These are phyloP conservation scores for Endotricha flammealis DNA, from an alignment of 2,888 invertebrate species.

Conservation along the genomic window DNA sequence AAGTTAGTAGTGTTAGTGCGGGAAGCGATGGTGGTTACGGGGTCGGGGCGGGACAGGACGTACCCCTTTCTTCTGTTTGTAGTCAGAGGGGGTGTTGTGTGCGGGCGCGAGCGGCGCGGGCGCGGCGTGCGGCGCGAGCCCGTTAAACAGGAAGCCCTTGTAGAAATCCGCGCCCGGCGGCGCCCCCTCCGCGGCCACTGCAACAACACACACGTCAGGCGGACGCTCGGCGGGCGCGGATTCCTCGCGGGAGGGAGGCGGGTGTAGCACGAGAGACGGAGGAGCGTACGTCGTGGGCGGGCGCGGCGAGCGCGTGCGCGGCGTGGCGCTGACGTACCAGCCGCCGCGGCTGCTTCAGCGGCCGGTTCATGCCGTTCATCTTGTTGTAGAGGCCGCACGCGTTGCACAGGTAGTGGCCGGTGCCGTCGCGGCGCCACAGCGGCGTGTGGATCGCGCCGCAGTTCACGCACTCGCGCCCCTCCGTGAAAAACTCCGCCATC, in stretches of 20 bases:
- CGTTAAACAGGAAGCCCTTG: conserved; percentile 90
- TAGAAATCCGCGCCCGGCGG: conserved; percentile 91
- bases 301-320: conserved; percentile 57
- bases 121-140: conserved; percentile 56
- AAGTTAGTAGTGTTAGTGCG: conserved; percentile 31
- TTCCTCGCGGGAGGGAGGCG: conserved; percentile 31
- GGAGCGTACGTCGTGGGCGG: conserved; percentile 57
- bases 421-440: conserved; percentile 98
- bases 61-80: conserved; percentile 77
- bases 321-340: conserved; percentile 88
- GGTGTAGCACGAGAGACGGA: conserved; percentile 22
- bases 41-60: conserved; percentile 28
- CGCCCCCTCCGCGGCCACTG: conserved; percentile 90
- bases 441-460: conserved; percentile 98
- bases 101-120: conserved; percentile 37
- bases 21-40: conserved; percentile 16
- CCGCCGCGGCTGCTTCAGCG: conserved; percentile 98
- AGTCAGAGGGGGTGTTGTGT: conserved; percentile 57
- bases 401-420: conserved; percentile 99
- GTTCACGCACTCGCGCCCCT: conserved; percentile 98
- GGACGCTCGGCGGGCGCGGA: conserved; percentile 47
- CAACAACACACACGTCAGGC: conserved; percentile 72
- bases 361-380: conserved; percentile 99
- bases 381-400: conserved; percentile 99
- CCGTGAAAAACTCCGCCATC: conserved; percentile 89